Evolutionary conservation across 2,797 vertebrate species (phyloP).

Genomic region (Fistularia tabacaria): DNA sequence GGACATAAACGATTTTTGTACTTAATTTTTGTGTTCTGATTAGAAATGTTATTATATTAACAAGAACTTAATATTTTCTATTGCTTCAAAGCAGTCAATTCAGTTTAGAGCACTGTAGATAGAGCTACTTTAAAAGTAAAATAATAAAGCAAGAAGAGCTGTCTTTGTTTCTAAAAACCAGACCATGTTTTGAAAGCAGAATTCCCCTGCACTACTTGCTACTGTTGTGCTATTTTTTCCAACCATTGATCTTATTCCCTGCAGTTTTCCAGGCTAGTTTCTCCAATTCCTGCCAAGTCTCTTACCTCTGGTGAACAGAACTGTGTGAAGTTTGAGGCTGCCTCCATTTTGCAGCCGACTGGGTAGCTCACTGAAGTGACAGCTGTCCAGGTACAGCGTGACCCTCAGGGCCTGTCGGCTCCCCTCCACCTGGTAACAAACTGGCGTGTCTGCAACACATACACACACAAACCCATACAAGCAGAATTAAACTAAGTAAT

Average conservation of each 20-base stretch:
- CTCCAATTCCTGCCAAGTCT: not conserved
- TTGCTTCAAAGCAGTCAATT: too few species aligned
- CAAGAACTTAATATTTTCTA: too few species aligned
- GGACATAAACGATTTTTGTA: too few species aligned
- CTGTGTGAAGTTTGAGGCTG: slow-evolving; percentile 88
- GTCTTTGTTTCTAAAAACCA: too few species aligned
- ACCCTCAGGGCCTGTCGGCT: slow-evolving; percentile 90
- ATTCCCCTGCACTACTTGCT: not conserved
- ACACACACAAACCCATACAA: slow-evolving; percentile 16
- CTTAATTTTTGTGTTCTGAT: too few species aligned
- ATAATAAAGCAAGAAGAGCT: too few species aligned
- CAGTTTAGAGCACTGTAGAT: too few species aligned
- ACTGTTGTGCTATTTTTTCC: not conserved
- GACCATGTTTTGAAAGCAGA: too few species aligned
- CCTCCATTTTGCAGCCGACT: slow-evolving; percentile 90
- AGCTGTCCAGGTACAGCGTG: slow-evolving; percentile 89
- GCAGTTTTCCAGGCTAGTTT: not conserved
- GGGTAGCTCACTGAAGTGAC: slow-evolving; percentile 93
- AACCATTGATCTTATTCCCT: not conserved
- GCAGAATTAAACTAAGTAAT: slow-evolving; percentile 7
- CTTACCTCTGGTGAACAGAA: slow-evolving; percentile 92
- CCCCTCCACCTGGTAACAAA: slow-evolving; percentile 94
- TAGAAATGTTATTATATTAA: too few species aligned
- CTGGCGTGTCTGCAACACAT: slow-evolving; percentile 79
- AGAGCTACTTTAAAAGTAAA: too few species aligned